Percentiles rank a stretch among this genome's conserved stretches.
phyloP scores from a whole-genome alignment of 92 coral and sea anemone genomes.

The Ricordea florida region DNA sequence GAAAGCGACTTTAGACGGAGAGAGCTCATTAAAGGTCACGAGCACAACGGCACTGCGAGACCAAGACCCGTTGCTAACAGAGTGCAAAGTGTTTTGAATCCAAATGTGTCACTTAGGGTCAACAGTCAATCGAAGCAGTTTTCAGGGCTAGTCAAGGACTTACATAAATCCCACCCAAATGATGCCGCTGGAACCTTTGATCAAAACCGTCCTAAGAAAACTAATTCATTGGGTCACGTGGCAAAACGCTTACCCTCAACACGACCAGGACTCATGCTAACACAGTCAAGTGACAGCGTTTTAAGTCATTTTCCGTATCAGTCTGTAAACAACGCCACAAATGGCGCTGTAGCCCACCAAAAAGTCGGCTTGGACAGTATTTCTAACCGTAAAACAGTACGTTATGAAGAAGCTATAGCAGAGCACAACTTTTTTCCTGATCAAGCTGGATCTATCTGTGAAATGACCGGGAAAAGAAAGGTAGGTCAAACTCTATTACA shows the following conservation, averaged over 20 bases:
- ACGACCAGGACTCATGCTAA: conserved; percentile 20
- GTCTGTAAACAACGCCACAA: background rate
- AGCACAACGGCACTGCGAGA: background rate
- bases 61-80: too few relatives aligned
- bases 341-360: background rate
- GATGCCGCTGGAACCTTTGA: too few relatives aligned
- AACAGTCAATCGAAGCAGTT: too few relatives aligned
- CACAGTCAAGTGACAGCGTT: background rate
- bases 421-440: background rate
- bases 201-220: too few relatives aligned
- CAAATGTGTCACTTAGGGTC: too few relatives aligned
- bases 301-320: background rate
- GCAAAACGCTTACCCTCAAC: conserved; percentile 19
- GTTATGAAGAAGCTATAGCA: too few relatives aligned
- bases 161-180: too few relatives aligned
- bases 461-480: background rate
- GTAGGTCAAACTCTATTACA: background rate
- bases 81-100: too few relatives aligned
- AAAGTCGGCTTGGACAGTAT: too few relatives aligned
- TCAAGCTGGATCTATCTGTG: background rate
- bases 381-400: too few relatives aligned
- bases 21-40: background rate
- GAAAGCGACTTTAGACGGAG: too few relatives aligned
- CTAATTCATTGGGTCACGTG: background rate
- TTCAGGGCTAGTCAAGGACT: too few relatives aligned